Conservation (phyloP, 2,113 vertebrate species). For the Xenopus laevis region DNA sequence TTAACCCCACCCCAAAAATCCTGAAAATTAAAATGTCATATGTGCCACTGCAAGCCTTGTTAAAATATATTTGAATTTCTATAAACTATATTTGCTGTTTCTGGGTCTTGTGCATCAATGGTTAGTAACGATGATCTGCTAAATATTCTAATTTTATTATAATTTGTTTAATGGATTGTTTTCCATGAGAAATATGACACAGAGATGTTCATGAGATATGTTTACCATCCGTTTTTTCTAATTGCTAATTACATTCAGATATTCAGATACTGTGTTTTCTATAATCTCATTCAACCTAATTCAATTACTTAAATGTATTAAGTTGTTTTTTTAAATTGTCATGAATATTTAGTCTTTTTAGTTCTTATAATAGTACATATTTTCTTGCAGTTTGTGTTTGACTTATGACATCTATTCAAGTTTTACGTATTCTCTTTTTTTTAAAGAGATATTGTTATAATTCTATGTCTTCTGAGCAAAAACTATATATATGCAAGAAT, state of each 20-base stretch:
- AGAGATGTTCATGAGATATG: conserved; percentile 7
- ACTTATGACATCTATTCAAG: neutral
- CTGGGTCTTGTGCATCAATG: too few species aligned
- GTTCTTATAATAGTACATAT: neutral
- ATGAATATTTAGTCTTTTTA: conserved; percentile 2
- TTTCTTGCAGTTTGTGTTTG: neutral
- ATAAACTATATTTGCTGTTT: too few species aligned
- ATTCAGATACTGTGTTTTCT: conserved; percentile 12
- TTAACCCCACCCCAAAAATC: too few species aligned
- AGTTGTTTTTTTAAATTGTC: conserved; percentile 18
- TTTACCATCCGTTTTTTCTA: conserved; percentile 7
- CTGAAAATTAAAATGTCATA: too few species aligned
- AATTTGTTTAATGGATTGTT: neutral
- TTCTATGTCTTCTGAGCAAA: too few species aligned
- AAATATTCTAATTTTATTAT: too few species aligned
- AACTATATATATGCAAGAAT: too few species aligned
- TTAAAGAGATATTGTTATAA: neutral
- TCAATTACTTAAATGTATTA: conserved; percentile 21
- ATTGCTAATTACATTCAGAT: conserved; percentile 19
- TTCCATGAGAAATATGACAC: neutral
- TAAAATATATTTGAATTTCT: too few species aligned
- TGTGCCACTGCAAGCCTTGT: too few species aligned
- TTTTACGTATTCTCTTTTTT: neutral
- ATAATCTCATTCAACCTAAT: conserved; percentile 19
- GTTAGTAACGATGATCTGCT: too few species aligned